phyloP scores from a whole-genome alignment of 2,113 vertebrate genomes.

The Machaerirhynchus nigripectus region DNA sequence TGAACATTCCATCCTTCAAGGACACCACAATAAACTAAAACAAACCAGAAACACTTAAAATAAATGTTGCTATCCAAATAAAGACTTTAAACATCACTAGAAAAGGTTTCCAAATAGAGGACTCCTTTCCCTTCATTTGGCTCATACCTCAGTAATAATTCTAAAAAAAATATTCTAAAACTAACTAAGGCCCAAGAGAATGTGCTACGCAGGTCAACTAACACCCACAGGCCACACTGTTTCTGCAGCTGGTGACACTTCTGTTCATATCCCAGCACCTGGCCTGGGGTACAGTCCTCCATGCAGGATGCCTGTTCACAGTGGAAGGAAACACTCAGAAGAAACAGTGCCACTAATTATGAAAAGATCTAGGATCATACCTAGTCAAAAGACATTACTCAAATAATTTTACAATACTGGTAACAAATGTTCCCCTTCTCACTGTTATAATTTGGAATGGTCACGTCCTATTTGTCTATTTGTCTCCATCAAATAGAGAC shows the following conservation, averaged over 20 bases:
- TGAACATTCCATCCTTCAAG: slow-evolving; percentile 98
- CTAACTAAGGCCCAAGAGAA: not conserved
- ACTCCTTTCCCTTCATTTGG: not conserved
- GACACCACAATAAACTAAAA: slow-evolving; percentile 95
- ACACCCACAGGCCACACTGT: no score
- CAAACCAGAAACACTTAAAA: not conserved
- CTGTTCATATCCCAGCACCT: not conserved
- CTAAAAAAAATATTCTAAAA: not conserved
- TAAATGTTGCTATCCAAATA: not conserved
- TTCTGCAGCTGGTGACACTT: not conserved
- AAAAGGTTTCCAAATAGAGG: not conserved
- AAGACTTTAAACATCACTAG: not conserved
- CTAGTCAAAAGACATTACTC: not conserved
- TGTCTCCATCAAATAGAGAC: accelerated
- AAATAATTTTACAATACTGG: not conserved
- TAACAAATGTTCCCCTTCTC: not conserved
- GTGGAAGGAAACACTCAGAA: not conserved
- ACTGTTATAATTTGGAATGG: not conserved
- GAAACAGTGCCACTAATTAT: not conserved
- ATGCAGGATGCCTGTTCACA: not conserved
- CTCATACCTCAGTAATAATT: not conserved
- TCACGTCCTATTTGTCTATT: not conserved
- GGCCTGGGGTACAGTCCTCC: not conserved
- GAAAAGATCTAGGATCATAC: not conserved
- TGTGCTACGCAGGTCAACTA: accelerated